Evolutionary conservation across 1,140 invertebrate genomes (phyloP).

Genomic region (Drosophila biarmipes): DNA sequence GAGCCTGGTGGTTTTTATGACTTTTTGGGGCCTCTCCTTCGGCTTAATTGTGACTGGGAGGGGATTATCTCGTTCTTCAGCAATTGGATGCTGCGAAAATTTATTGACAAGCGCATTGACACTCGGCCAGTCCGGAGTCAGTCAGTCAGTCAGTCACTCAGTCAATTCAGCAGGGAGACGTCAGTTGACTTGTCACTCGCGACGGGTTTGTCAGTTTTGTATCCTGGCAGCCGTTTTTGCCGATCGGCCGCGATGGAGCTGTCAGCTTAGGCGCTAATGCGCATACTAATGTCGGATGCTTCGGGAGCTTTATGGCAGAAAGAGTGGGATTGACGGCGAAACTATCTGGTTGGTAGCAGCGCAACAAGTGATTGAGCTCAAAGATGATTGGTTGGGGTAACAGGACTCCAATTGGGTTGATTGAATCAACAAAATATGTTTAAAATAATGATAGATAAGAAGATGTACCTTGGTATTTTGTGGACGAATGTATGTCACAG

Average conservation of each 20-base stretch:
- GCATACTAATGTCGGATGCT: slow-evolving; percentile 60
- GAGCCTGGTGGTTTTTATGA: slow-evolving; percentile 10
- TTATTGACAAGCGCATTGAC: slow-evolving; percentile 71
- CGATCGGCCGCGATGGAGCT: slow-evolving; percentile 43
- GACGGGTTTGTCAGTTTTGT: slow-evolving; percentile 67
- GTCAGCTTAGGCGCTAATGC: slow-evolving; percentile 65
- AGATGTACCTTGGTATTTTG: no score
- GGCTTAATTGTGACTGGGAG: slow-evolving; percentile 66
- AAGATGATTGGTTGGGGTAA: no score
- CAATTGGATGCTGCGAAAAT: slow-evolving; percentile 56
- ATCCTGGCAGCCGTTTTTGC: slow-evolving; percentile 65
- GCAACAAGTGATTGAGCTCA: not conserved
- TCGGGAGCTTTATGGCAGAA: not conserved
- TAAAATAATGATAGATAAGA: no score
- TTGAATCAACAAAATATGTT: not conserved
- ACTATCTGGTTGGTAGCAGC: slow-evolving; percentile 6
- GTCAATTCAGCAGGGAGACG: slow-evolving; percentile 31
- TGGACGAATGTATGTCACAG: not conserved
- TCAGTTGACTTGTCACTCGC: slow-evolving; percentile 68
- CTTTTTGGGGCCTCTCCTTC: slow-evolving; percentile 40
- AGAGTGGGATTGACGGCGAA: not conserved
- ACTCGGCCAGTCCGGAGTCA: slow-evolving; percentile 32
- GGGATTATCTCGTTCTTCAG: slow-evolving; percentile 67
- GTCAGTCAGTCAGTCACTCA: slow-evolving; percentile 44
- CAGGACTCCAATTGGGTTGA: no score